A percentile compares a stretch with the other conserved stretches of the same genome.
Evolutionary conservation across 1,140 invertebrate genomes (phyloP).

Genomic region (Sminthurides bifidus): DNA sequence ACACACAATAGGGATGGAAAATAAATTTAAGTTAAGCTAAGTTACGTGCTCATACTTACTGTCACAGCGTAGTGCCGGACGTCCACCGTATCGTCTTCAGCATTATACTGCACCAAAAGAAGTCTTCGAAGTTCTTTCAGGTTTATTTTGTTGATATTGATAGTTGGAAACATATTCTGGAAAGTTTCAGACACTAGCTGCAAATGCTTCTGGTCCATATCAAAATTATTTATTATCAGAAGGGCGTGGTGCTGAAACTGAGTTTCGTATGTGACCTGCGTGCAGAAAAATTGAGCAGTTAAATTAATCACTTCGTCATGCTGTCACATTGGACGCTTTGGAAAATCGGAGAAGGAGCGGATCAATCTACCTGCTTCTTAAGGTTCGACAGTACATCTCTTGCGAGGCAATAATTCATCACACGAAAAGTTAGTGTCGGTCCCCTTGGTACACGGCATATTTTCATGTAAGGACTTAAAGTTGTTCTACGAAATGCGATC

Average conservation of each 20-base stretch:
- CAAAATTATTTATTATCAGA: conserved; percentile 88
- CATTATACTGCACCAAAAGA: conserved; percentile 82
- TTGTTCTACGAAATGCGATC: conserved; percentile 71
- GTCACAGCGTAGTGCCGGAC: conserved; percentile 84
- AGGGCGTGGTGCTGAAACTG: conserved; percentile 77
- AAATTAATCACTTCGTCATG: too few relatives aligned
- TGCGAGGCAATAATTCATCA: conserved; percentile 67
- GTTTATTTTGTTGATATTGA: conserved; percentile 81
- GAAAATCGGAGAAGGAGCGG: too few relatives aligned
- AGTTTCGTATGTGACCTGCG: conserved; percentile 55
- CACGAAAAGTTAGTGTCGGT: conserved; percentile 73
- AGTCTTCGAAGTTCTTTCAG: conserved; percentile 78
- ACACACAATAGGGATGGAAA: background rate
- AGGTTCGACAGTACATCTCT: conserved; percentile 73
- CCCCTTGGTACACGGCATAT: conserved; percentile 65
- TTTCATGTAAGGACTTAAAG: conserved; percentile 69
- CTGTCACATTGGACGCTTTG: too few relatives aligned
- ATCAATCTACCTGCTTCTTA: conserved; percentile 57
- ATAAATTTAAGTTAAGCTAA: background rate
- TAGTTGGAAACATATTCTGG: conserved; percentile 96
- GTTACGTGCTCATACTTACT: conserved; percentile 36
- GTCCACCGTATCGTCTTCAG: conserved; percentile 72
- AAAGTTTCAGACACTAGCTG: conserved; percentile 90
- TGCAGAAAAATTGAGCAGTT: conserved; percentile 33
- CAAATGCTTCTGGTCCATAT: conserved; percentile 56